Base-by-base conservation (phyloP, 53 echinoderm and acorn worm genomes). In the Stichopus horrens region DNA sequence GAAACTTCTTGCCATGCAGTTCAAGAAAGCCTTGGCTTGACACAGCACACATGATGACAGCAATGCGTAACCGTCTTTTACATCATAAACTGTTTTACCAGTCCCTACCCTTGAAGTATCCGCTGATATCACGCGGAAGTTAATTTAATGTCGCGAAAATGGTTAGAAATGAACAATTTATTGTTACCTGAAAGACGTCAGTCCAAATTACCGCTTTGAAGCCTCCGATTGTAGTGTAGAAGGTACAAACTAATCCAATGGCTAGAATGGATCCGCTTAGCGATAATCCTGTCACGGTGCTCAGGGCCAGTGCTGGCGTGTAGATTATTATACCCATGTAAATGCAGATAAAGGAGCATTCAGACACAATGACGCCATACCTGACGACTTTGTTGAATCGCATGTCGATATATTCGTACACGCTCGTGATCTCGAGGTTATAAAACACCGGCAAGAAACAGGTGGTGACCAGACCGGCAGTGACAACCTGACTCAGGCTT, bases 131-230 rank as follows among this genome's bases (percentile, higher is more conserved):
- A 9, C 59, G 59, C 8, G 11, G 2, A 11, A 59, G 8, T 9
- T 11, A 8, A 59, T 4, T 59, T 9, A 59, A 59, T 8, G 11
- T 2, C 8, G 11, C 11, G 1, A 59, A 8, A n/a, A 71, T 4
- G 16, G n/a, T 13, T 13, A 16, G 18, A 19, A n/a, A 71, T 18
- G 10, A 13, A 13, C 6, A 8, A 13, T 53, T 21, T 83, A n/a
- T 65, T 4, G 14, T 9, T 53, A 77, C 77, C 13, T 77, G 77
- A 21, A 77, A 16, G 7, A 77, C 77, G 7, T 77, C 77, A 11
- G 77, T 77, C 77, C 77, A 77, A 13, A 77, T 77, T 22, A 77
- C 77, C 7, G 77, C 77, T 23, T 77, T 77, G 23, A 77, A 23
- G 5, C 77, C 77, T 7, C 77, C 77, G 7, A 77, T 14, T 5